Evolutionary conservation across 2,113 vertebrate genomes (phyloP), one percentile per base, ranked within the genome.

Genomic region (Laterallus jamaicensis): DNA sequence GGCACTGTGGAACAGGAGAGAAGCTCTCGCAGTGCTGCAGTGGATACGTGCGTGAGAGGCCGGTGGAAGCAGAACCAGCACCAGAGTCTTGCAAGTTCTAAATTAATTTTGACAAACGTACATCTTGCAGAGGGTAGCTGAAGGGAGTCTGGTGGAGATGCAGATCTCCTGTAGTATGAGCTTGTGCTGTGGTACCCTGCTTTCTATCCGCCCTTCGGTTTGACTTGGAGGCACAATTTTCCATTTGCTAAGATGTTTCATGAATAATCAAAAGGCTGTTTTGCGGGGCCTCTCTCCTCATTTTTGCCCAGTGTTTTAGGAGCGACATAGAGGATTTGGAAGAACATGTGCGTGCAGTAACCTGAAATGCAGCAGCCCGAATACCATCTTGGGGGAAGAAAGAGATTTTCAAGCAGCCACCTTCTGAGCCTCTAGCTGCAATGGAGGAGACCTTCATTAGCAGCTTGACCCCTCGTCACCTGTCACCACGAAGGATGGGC

Each of bases 401-500:
- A 71, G 63, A 83, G 77, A 54, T 96, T 96, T 93, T 67, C 60
- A 44, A 75, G 92, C 88, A 93, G 88, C 64, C 83, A 68, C 93
- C 86, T 90, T 92, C 93, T 66, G 90, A 95, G 96, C 66, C 78
- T 92, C n/a, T 74, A 82, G 96, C 77, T 70, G 2, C 93, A 82
- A 4, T 1, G 39, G 94, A 88, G 88, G 90, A 95, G 92, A 95
- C 92, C 96, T 96, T 96, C 96, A 94, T 97, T 96, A 97, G 91
- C 96, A 95, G 95, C 88, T 25, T 95, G 96, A 97, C 96, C 95
- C 78, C 92, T 89, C 7, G 24, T 95, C 96, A 87, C 95, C 93
- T 88, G 92, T 90, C 95, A 94, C 64, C n/a, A 0, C 1, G 25
- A 93, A 83, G 94, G 92, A 88, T 11, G 8, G 80, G 88, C 95